Conservation (phyloP, 2,113 vertebrate species). For the Empidonax traillii region DNA sequence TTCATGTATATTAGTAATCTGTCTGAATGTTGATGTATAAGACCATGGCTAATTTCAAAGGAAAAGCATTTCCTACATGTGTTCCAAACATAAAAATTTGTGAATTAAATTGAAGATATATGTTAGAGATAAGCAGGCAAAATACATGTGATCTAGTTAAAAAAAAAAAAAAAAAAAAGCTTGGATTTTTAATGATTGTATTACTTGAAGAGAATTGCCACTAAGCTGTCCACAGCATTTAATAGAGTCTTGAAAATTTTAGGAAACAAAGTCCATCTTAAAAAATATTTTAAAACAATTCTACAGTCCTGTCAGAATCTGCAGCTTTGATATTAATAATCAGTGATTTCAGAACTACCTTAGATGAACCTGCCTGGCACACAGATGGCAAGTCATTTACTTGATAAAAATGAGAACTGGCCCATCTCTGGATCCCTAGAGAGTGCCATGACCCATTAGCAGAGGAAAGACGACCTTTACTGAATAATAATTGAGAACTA, state of each 20-base stretch:
- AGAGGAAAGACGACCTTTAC: conserved; percentile 59
- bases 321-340: conserved; percentile 27
- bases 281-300: not conserved
- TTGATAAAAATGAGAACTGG: conserved; percentile 64
- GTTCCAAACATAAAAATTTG: not conserved
- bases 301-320: not conserved
- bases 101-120: not conserved
- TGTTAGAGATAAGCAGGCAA: not conserved
- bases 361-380: conserved; percentile 52
- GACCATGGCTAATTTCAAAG: not conserved
- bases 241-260: not conserved
- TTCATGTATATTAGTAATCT: not conserved
- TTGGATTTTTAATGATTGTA: not conserved
- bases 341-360: conserved; percentile 31
- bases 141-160: not conserved
- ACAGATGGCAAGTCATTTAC: conserved; percentile 72
- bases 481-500: conserved; percentile 78
- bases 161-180: not conserved
- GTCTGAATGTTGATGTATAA: not conserved
- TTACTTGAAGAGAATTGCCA: not conserved
- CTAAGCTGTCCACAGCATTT: not conserved
- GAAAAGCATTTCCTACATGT: not conserved
- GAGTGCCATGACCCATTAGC: conserved; percentile 67
- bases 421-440: conserved; percentile 40
- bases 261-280: not conserved